Percentiles rank a stretch among this genome's conserved stretches.
Conservation (phyloP, 2,888 invertebrate genomes). For the Hirtodrosophila histrioides region DNA sequence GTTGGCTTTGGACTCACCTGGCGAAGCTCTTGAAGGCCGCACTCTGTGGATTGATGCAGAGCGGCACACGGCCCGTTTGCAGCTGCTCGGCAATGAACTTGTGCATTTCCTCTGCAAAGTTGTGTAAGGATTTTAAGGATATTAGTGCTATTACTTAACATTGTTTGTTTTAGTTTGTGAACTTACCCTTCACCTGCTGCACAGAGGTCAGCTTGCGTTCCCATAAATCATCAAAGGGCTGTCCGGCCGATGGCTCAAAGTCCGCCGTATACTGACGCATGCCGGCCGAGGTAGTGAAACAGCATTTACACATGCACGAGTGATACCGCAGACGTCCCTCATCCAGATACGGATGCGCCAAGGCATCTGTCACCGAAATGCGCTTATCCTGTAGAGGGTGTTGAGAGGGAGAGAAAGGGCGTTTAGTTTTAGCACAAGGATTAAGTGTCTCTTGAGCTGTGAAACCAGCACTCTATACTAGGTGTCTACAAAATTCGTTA, state of each 20-base stretch:
- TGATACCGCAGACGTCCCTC: constrained; percentile 99
- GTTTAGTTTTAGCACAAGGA: neutral
- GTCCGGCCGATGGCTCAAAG: constrained; percentile 95
- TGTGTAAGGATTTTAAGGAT: no score
- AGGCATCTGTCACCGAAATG: constrained; percentile 96
- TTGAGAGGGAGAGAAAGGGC: constrained; percentile 38
- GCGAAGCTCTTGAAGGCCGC: constrained; percentile 99
- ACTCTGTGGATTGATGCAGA: constrained; percentile 99
- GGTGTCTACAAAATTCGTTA: no score
- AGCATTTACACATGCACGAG: constrained; percentile 99
- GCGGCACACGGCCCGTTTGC: constrained; percentile 97
- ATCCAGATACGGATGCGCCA: constrained; percentile 98
- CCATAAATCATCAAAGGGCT: constrained; percentile 97
- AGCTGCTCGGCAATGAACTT: constrained; percentile 99
- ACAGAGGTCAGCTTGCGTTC: constrained; percentile 96
- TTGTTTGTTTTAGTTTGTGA: no score
- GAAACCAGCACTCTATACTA: no score
- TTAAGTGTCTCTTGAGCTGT: constrained; percentile 3
- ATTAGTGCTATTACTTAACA: no score
- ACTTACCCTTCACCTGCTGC: constrained; percentile 96
- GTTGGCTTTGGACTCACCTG: constrained; percentile 90
- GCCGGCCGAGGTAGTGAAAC: constrained; percentile 91
- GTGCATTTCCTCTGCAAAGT: constrained; percentile 96
- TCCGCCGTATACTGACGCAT: constrained; percentile 96
- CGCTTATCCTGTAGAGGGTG: constrained; percentile 90